phyloP scores from a whole-genome alignment of 2,113 vertebrate genomes.

The Narcine bancroftii region DNA sequence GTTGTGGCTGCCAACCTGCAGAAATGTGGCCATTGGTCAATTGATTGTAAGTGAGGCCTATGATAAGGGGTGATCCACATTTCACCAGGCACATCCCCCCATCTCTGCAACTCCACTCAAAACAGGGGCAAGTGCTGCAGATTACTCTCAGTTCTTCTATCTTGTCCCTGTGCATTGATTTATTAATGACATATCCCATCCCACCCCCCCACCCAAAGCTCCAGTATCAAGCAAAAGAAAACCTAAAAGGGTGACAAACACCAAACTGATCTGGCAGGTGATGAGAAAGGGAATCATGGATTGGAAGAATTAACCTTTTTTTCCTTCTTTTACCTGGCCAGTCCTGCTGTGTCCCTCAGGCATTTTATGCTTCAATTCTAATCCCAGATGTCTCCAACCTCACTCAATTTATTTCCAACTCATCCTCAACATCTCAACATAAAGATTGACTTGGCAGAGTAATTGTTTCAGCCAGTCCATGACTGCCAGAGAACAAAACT shows the following conservation, averaged over 20 bases:
- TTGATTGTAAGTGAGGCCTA: background rate
- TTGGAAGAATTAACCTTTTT: too few relatives aligned
- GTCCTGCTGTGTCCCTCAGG: too few relatives aligned
- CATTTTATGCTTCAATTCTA: background rate
- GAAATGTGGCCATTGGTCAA: background rate
- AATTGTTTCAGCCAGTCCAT: background rate
- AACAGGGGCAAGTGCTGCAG: background rate
- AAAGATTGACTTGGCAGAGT: background rate
- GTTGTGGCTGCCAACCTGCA: background rate
- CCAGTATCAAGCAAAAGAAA: too few relatives aligned
- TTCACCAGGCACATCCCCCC: background rate
- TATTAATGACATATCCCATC: too few relatives aligned
- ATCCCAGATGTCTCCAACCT: background rate
- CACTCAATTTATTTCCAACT: background rate
- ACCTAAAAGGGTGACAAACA: too few relatives aligned
- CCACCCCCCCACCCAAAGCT: too few relatives aligned
- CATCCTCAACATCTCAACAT: background rate
- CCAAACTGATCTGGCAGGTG: too few relatives aligned
- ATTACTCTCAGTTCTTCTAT: background rate
- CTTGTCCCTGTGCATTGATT: too few relatives aligned
- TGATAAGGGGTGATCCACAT: too few relatives aligned
- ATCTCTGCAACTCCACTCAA: background rate
- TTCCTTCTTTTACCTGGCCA: too few relatives aligned
- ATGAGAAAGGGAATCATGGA: too few relatives aligned
- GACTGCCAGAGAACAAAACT: background rate